phyloP scores from a whole-genome alignment of 2,888 invertebrate genomes.

The Choristoneura rosaceana region DNA sequence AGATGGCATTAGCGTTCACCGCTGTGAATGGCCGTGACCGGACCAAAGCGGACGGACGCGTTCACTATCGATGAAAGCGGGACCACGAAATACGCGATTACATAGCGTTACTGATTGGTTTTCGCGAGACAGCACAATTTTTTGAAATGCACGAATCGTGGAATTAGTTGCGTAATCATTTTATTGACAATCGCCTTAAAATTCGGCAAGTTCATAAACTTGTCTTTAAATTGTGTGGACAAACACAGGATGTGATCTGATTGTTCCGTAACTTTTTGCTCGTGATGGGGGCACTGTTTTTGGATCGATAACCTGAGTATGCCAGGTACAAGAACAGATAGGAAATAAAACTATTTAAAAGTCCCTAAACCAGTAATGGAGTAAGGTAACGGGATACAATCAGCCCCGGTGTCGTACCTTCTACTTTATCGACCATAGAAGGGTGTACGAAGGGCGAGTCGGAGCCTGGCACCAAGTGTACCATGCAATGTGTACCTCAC shows the following conservation, averaged over 20 bases:
- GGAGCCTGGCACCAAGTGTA: conserved; percentile 77
- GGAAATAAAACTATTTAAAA: conserved; percentile 10
- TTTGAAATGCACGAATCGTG: conserved; percentile 19
- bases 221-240: conserved; percentile 2
- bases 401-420: conserved; percentile 49
- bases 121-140: conserved; percentile 41
- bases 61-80: conserved; percentile 72
- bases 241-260: conserved; percentile 32
- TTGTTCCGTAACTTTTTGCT: conserved; percentile 7
- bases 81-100: conserved; percentile 58
- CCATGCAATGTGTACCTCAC: conserved; percentile 69
- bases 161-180: conserved; percentile 15
- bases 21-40: conserved; percentile 70
- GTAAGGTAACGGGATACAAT: conserved; percentile 14
- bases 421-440: conserved; percentile 64
- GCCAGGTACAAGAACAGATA: neutral
- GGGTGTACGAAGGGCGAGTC: conserved; percentile 62
- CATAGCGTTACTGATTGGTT: conserved; percentile 55
- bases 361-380: conserved; percentile 9
- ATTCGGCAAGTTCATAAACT: neutral
- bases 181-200: conserved; percentile 2
- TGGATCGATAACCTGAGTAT: conserved; percentile 14
- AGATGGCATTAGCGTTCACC: conserved; percentile 58
- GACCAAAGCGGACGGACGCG: conserved; percentile 54
- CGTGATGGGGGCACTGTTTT: conserved; percentile 21